Percentiles rank a stretch among this genome's conserved stretches.
phyloP scores from a whole-genome alignment of 2,797 vertebrate species.

The Helicolenus hilgendorfi region DNA sequence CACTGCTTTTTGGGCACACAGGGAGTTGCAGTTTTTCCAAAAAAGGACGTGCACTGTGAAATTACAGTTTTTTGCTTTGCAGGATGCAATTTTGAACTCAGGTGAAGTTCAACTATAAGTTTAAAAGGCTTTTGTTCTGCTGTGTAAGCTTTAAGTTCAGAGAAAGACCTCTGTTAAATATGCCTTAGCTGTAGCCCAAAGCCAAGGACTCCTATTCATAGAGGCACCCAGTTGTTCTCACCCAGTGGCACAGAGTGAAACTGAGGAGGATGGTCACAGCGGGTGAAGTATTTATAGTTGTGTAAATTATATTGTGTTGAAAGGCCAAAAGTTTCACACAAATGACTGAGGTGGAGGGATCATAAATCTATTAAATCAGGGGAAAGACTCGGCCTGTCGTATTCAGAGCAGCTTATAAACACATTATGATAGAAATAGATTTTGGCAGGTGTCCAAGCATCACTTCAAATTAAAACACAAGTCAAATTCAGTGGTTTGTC shows the following conservation, averaged over 20 bases:
- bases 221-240: conserved; percentile 85
- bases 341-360: conserved; percentile 4
- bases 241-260: conserved; percentile 70
- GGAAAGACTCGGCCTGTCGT: background rate
- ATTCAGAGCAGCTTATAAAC: background rate
- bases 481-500: background rate
- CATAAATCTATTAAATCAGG: conserved; percentile 4
- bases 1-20: conserved; percentile 11
- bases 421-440: background rate
- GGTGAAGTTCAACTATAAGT: conserved; percentile 36
- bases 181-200: conserved; percentile 51
- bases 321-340: conserved; percentile 69
- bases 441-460: background rate
- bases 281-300: conserved; percentile 82
- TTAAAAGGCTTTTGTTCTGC: conserved; percentile 49
- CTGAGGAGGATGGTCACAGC: conserved; percentile 71
- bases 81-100: background rate
- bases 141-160: conserved; percentile 45
- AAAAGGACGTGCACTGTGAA: conserved; percentile 40
- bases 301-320: conserved; percentile 82
- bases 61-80: conserved; percentile 46
- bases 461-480: background rate
- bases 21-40: background rate
- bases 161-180: conserved; percentile 49
- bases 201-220: conserved; percentile 82